phyloP scores from a whole-genome alignment of 2,888 invertebrate species.

The Netelia virgata region DNA sequence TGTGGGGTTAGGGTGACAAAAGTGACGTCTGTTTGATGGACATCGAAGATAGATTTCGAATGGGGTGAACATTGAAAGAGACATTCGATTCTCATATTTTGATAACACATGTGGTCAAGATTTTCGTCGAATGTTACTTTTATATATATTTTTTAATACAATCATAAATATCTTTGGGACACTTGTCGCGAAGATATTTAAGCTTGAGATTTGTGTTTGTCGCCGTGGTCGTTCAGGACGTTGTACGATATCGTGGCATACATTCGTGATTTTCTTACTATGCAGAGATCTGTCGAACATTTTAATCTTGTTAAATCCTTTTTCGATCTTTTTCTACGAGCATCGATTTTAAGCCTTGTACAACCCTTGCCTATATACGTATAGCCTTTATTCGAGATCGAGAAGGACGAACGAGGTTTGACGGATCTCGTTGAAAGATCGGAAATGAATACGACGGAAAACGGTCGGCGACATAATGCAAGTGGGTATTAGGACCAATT shows the following conservation, averaged over 20 bases:
- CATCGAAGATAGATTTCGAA: slow-evolving; percentile 11
- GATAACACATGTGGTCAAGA: slow-evolving; percentile 12
- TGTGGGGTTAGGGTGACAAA: slow-evolving; percentile 2
- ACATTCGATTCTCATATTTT: slow-evolving; percentile 39
- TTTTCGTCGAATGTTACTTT: neutral
- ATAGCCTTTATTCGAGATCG: slow-evolving; percentile 27
- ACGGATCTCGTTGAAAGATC: slow-evolving; percentile 64
- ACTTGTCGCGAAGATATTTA: slow-evolving; percentile 1
- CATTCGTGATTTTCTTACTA: slow-evolving; percentile 6
- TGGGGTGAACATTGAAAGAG: slow-evolving; percentile 14
- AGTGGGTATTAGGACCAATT: slow-evolving; percentile 70
- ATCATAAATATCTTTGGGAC: neutral
- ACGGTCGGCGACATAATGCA: slow-evolving; percentile 63
- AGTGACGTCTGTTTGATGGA: slow-evolving; percentile 49
- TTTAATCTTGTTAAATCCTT: slow-evolving; percentile 69
- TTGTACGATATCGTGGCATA: slow-evolving; percentile 48
- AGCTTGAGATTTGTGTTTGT: slow-evolving; percentile 14
- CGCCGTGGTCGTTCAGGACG: slow-evolving; percentile 33
- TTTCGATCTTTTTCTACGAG: slow-evolving; percentile 51
- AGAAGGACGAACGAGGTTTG: slow-evolving; percentile 43
- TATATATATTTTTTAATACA: too few relatives aligned
- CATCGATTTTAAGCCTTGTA: slow-evolving; percentile 51
- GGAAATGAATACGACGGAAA: slow-evolving; percentile 62
- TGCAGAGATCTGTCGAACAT: slow-evolving; percentile 50
- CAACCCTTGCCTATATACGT: slow-evolving; percentile 53